Percentiles rank a stretch among this genome's conserved stretches.
phyloP scores from a whole-genome alignment of 2,797 vertebrate genomes.

The Paguma larvata region DNA sequence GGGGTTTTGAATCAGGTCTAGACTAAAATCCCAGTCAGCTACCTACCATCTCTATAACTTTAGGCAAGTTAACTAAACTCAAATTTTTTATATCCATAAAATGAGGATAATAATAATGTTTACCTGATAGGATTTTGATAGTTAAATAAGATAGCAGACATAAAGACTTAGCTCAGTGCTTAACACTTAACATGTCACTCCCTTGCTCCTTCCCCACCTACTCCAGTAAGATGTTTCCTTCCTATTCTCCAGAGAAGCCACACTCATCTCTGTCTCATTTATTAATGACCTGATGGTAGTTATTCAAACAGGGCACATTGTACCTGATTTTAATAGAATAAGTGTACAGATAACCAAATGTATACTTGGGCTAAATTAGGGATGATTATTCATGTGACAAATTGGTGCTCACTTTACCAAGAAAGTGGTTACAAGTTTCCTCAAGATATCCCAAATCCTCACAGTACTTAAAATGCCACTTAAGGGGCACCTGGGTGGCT shows the following conservation, averaged over 20 bases:
- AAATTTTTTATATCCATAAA: neutral
- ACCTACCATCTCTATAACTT: neutral
- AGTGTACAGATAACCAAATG: neutral
- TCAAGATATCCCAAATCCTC: conserved; percentile 2
- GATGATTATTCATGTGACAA: neutral
- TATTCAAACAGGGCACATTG: neutral
- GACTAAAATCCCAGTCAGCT: neutral
- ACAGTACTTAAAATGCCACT: neutral
- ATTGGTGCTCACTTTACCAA: neutral
- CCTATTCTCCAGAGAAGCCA: neutral
- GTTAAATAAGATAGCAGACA: neutral
- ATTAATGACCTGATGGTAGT: neutral
- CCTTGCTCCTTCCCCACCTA: neutral
- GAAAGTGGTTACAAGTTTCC: neutral
- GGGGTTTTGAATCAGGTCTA: neutral
- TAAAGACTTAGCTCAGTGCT: neutral
- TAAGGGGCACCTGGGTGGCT: too few species aligned
- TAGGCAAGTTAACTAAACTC: neutral
- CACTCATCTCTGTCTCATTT: neutral
- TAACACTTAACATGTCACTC: neutral
- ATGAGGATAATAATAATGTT: neutral
- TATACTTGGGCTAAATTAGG: neutral
- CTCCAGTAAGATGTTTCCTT: neutral
- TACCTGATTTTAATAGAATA: neutral
- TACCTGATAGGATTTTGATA: neutral